A percentile compares a stretch with the other conserved stretches of the same genome.
These are phyloP conservation scores for Drosophila bocqueti DNA, from an alignment of 1,140 invertebrate genomes.

Conservation along the genomic window DNA sequence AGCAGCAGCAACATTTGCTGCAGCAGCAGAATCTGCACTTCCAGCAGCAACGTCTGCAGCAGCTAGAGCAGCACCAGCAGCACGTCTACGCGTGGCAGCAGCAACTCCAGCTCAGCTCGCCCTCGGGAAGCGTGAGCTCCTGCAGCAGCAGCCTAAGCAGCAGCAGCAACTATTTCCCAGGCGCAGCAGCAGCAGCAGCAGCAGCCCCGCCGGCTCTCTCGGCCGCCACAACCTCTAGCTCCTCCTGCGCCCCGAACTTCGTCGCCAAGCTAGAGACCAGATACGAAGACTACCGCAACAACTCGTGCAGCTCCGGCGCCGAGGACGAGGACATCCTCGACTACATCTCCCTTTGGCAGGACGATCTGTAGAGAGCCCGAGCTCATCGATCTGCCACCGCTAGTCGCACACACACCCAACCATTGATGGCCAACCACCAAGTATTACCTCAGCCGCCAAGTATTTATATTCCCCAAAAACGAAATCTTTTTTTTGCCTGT, in stretches of 20 bases:
- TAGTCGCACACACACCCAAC: slow-evolving; percentile 61
- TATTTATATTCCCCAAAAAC: slow-evolving; percentile 60
- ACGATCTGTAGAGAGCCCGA: slow-evolving; percentile 68
- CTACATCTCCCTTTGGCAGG: slow-evolving; percentile 95
- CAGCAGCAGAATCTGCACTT: slow-evolving; percentile 52
- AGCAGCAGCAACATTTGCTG: slow-evolving; percentile 3
- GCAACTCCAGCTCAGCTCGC: slow-evolving; percentile 46
- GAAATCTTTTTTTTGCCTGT: slow-evolving; percentile 49
- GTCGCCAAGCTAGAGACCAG: slow-evolving; percentile 49
- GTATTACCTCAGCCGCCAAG: slow-evolving; percentile 79
- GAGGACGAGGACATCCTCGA: slow-evolving; percentile 97
- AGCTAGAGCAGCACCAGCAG: slow-evolving; percentile 54
- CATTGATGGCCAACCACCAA: slow-evolving; percentile 65
- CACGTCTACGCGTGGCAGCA: slow-evolving; percentile 59
- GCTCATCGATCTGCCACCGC: slow-evolving; percentile 10
- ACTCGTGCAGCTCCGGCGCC: slow-evolving; percentile 82
- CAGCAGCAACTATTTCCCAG: slow-evolving; percentile 25
- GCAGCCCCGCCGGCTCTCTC: slow-evolving; percentile 9
- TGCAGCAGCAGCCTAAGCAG: slow-evolving; percentile 41
- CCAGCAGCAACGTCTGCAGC: slow-evolving; percentile 48
- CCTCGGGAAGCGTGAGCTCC: slow-evolving; percentile 54
- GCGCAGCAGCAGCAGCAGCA: slow-evolving; percentile 29
- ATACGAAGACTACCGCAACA: slow-evolving; percentile 75
- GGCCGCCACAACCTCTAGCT: slow-evolving; percentile 19
- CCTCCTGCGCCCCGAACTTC: background rate